Evolutionary conservation across 2,888 invertebrate genomes (phyloP).

Genomic region (Diarsia mendica): DNA sequence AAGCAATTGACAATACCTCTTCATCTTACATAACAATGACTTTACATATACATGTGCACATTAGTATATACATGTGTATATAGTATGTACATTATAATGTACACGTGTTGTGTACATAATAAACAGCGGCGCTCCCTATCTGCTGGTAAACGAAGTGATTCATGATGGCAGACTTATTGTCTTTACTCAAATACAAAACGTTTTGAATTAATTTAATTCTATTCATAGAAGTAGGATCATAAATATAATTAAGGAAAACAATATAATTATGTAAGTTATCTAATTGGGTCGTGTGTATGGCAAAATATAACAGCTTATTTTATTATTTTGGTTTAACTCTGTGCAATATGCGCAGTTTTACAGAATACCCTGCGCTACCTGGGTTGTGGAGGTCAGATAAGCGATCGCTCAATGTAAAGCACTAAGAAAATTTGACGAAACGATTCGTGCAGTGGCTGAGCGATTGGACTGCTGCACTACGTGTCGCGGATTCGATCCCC

Average conservation of each 20-base stretch:
- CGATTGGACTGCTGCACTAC: too few species aligned
- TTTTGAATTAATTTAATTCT: constrained; percentile 8
- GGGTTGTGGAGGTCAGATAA: neutral
- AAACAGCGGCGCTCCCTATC: constrained; percentile 29
- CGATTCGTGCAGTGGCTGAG: too few species aligned
- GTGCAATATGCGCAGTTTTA: neutral
- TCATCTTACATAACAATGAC: constrained; percentile 33
- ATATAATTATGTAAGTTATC: neutral
- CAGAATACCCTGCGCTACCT: neutral
- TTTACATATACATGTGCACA: neutral
- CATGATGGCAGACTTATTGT: constrained; percentile 51
- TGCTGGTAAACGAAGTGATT: constrained; percentile 38
- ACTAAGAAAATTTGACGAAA: too few species aligned
- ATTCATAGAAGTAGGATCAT: neutral
- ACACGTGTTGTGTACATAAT: constrained; percentile 29
- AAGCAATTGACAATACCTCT: constrained; percentile 24
- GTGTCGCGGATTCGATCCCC: too few species aligned
- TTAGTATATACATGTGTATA: neutral
- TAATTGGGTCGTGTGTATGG: neutral
- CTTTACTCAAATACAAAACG: constrained; percentile 3
- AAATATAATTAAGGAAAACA: constrained; percentile 12
- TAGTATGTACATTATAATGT: neutral
- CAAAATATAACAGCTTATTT: neutral
- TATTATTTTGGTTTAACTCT: neutral
- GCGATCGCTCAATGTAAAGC: neutral